phyloP scores from a whole-genome alignment of 2,888 invertebrate species.

The Corbicula japonica region DNA sequence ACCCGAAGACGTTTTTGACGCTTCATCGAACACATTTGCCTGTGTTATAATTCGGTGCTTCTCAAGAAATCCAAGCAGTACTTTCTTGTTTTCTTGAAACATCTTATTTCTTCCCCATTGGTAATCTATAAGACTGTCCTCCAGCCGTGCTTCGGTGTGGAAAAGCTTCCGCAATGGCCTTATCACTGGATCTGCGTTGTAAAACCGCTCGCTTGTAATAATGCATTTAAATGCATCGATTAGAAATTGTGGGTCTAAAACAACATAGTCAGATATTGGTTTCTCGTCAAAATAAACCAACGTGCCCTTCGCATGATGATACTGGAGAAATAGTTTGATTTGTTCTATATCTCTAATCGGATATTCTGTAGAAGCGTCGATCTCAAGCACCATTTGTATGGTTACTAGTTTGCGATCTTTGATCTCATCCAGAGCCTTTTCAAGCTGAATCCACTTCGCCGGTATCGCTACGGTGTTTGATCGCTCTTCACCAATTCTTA shows the following conservation, averaged over 20 bases:
- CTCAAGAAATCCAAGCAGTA: background rate
- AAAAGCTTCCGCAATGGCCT: background rate
- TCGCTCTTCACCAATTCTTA: background rate
- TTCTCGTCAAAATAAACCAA: conserved; percentile 19
- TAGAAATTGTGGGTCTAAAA: conserved; percentile 2
- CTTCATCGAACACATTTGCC: background rate
- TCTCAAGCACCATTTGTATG: background rate
- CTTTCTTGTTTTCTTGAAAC: background rate
- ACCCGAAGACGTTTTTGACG: background rate
- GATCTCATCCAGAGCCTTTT: background rate
- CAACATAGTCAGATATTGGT: conserved; percentile 3
- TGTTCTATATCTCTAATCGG: conserved; percentile 6
- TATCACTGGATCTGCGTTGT: background rate
- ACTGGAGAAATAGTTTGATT: conserved; percentile 9
- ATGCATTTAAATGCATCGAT: conserved; percentile 26
- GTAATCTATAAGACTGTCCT: background rate
- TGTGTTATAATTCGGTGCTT: background rate
- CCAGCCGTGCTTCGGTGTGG: background rate
- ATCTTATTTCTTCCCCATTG: background rate
- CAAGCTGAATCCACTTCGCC: conserved; percentile 17
- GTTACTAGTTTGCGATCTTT: background rate
- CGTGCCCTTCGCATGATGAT: conserved; percentile 17
- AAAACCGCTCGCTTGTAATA: background rate
- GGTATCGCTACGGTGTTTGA: conserved; percentile 6
- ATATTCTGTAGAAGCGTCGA: background rate